Evolutionary conservation across 2,888 invertebrate species (phyloP).

Genomic region (Acanthopleura granulata): DNA sequence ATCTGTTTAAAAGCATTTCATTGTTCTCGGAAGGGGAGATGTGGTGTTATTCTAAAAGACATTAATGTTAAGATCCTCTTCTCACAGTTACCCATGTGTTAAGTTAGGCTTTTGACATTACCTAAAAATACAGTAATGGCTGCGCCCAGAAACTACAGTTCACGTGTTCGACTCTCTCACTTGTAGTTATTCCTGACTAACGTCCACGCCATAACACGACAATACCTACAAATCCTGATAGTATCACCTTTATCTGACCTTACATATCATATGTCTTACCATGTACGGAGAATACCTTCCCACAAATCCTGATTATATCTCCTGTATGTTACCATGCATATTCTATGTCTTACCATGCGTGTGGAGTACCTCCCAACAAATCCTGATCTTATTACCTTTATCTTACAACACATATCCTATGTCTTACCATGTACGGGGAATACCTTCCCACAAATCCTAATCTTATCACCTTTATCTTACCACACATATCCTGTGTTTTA

Average conservation of each 20-base stretch:
- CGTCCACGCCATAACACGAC: too few species aligned
- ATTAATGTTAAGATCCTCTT: too few species aligned
- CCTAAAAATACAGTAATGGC: too few species aligned
- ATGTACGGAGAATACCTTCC: neutral
- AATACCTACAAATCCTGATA: too few species aligned
- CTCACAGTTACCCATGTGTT: too few species aligned
- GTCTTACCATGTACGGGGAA: neutral
- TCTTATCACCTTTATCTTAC: neutral
- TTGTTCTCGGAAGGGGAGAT: too few species aligned
- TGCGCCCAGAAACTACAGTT: too few species aligned
- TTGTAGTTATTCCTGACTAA: too few species aligned
- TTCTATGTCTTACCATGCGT: neutral
- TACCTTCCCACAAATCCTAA: neutral
- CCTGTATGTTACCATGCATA: neutral
- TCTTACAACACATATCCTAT: neutral
- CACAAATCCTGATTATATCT: neutral
- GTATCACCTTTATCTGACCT: neutral
- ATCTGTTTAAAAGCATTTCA: too few species aligned
- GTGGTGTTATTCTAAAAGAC: too few species aligned
- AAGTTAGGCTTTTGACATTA: too few species aligned
- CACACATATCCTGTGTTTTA: neutral
- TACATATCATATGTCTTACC: neutral
- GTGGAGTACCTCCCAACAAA: neutral
- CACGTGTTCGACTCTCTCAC: too few species aligned
- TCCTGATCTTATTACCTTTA: neutral